phyloP scores from a whole-genome alignment of 2,888 invertebrate species.

The Metellina segmentata region DNA sequence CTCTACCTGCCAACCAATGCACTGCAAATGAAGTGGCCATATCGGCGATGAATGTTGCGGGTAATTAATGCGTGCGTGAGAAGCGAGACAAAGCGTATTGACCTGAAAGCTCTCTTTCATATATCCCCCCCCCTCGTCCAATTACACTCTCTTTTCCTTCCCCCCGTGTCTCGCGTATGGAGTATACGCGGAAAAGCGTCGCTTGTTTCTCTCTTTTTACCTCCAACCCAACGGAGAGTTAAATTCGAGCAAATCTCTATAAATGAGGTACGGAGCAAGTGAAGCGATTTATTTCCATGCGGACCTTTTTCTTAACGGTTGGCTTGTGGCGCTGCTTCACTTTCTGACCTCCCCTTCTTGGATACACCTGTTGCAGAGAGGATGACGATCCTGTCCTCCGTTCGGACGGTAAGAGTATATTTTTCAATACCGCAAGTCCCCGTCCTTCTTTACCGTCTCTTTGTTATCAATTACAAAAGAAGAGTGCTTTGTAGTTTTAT shows the following conservation, averaged over 20 bases:
- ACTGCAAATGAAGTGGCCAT: too few relatives aligned
- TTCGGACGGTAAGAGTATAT: too few relatives aligned
- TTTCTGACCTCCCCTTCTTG: background rate
- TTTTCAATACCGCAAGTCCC: too few relatives aligned
- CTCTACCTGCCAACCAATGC: too few relatives aligned
- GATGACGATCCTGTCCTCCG: background rate
- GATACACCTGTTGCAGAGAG: background rate
- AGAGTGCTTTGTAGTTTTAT: too few relatives aligned
- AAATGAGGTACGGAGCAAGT: constrained; percentile 60
- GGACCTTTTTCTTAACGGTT: background rate
- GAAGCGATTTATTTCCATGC: constrained; percentile 70
- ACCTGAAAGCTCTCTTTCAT: constrained; percentile 1
- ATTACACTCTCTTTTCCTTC: constrained; percentile 19
- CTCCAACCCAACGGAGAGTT: background rate
- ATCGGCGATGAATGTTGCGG: too few relatives aligned
- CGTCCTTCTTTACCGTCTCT: too few relatives aligned
- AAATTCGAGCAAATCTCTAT: constrained; percentile 53
- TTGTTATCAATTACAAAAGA: too few relatives aligned
- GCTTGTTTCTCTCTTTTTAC: constrained; percentile 39
- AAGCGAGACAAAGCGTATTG: constrained; percentile 38
- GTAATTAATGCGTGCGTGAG: background rate
- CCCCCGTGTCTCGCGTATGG: too few relatives aligned
- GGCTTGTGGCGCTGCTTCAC: too few relatives aligned
- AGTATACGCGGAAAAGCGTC: constrained; percentile 64
- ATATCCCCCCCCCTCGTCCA: background rate